A percentile compares a stretch with the other conserved stretches of the same genome.
These are phyloP conservation scores for Epicauta chinensis DNA, from an alignment of 1,140 invertebrate genomes.

Conservation along the genomic window DNA sequence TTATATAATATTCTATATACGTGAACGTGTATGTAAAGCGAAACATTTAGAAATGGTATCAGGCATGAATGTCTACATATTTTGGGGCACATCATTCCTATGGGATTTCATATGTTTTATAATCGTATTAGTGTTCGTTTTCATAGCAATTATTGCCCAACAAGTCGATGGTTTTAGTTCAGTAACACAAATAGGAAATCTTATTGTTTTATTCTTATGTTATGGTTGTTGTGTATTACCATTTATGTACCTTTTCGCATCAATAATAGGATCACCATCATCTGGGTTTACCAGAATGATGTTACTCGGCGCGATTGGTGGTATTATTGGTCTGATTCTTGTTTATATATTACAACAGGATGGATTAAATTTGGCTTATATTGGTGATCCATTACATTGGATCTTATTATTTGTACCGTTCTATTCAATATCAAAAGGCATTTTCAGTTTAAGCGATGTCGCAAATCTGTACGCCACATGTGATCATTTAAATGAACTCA, in stretches of 20 bases:
- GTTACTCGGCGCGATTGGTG: conserved; percentile 61
- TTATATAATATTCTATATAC: conserved; percentile 64
- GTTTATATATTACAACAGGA: conserved; percentile 58
- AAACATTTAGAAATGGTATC: conserved; percentile 69
- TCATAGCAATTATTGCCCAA: conserved; percentile 50
- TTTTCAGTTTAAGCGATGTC: conserved; percentile 23
- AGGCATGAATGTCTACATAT: conserved; percentile 62
- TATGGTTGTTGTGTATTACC: conserved; percentile 47
- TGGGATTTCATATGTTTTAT: conserved; percentile 68
- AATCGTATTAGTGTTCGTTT: conserved; percentile 46
- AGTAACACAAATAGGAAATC: conserved; percentile 30
- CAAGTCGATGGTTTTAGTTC: conserved; percentile 51
- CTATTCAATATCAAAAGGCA: conserved; percentile 54
- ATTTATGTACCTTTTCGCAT: conserved; percentile 56
- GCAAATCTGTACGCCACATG: conserved; percentile 22
- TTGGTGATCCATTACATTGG: conserved; percentile 55
- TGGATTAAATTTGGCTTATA: conserved; percentile 47
- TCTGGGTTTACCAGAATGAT: conserved; percentile 65
- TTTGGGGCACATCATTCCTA: conserved; percentile 63
- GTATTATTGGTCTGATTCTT: conserved; percentile 54
- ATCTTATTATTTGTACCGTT: conserved; percentile 65
- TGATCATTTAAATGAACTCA: conserved; percentile 7
- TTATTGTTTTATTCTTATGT: conserved; percentile 36
- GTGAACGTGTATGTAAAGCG: conserved; percentile 51
- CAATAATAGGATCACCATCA: conserved; percentile 56